Base-by-base conservation (phyloP, 2,797 vertebrate species). In the Calcarius lapponicus region DNA sequence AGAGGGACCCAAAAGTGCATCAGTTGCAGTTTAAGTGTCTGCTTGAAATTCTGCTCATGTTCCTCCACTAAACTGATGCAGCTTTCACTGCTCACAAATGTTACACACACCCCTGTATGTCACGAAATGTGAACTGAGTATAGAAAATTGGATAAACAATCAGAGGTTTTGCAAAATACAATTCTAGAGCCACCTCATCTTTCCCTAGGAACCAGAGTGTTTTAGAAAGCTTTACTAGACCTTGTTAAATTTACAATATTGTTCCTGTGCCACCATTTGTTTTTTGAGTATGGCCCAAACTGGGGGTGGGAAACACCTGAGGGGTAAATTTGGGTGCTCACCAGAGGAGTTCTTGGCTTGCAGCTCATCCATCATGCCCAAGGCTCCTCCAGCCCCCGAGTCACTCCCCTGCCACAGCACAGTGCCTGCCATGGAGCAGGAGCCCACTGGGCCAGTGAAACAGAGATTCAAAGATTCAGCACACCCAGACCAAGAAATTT, bases 1-100 rank as follows among this genome's bases (percentile, higher is more conserved):
- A 86, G 86, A 86, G 86, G 76, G 80, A 93, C 56, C 74, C 60
- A 69, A 53, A 85, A 67, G 60, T 88, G 70, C 40, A 94, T 86
- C 80, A 75, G 54, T 11, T 84, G 82, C 43, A 25, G 75, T 86
- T 65, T 13, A 61, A 71, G 51, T 48, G 25, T 20, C 47, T 81
- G 58, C 73, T 93, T 88, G 73, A 74, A 75, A 85, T 88, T 81
- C 86, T 38, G 34, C 25, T 90, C 45, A 2, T 57, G 72, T 26
- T 85, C 47, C 36, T 16, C 48, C 48, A 10, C 17, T 8, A 12
- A 78, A 51, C 22, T 31, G 32, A 45, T 34, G 88, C 40, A 48
- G 60, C 24, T 85, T 56, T 85, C 25, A 3, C 58, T 54, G 10
- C 57, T 86, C 88, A 31, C 58, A 75, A 60, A 72, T 57, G 50